A percentile compares a stretch with the other conserved stretches of the same genome.
phyloP scores from a whole-genome alignment of 2,797 vertebrate genomes.

The Anguilla marmorata region DNA sequence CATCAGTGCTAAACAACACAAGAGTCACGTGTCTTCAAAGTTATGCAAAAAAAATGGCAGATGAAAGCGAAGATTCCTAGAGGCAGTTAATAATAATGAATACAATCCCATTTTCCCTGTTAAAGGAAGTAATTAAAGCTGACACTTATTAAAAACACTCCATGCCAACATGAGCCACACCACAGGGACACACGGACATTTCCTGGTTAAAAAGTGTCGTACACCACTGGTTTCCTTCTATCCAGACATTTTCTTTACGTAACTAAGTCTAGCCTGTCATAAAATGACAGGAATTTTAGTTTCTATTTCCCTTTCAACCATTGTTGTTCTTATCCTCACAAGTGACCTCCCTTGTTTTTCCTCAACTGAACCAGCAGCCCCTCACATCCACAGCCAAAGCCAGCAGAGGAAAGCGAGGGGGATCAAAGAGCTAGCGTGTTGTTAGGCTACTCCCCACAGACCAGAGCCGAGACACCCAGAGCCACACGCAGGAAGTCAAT shows the following conservation, averaged over 20 bases:
- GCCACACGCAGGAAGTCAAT: slow-evolving; percentile 7
- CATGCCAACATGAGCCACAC: not conserved
- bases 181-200: not conserved
- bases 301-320: not conserved
- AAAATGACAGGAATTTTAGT: not conserved
- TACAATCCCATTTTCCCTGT: not conserved
- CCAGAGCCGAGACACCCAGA: slow-evolving; percentile 24
- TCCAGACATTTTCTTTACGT: not conserved
- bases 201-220: not conserved
- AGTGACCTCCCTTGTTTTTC: not conserved
- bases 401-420: not conserved
- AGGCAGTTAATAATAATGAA: not conserved
- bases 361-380: too few species aligned
- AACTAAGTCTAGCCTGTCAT: not conserved
- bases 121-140: not conserved
- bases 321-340: not conserved
- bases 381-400: not conserved
- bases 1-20: not conserved
- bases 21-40: not conserved
- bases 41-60: not conserved
- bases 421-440: not conserved
- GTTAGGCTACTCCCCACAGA: not conserved
- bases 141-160: not conserved
- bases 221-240: not conserved
- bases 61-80: not conserved